Evolutionary conservation across 1,140 invertebrate species (phyloP).

Genomic region (Neodiprion pinetum): DNA sequence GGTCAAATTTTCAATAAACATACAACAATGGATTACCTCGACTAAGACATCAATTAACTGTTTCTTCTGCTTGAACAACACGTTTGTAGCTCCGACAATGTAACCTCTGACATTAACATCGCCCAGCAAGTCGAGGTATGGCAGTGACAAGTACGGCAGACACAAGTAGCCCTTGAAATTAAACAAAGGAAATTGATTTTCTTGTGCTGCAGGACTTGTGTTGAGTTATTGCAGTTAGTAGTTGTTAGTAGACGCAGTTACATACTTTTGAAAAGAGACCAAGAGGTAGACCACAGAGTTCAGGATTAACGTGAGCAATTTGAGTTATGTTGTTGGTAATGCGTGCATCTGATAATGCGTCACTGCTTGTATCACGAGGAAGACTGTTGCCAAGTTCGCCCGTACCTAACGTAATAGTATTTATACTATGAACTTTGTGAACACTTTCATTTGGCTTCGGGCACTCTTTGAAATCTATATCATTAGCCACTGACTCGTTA

Average conservation of each 20-base stretch:
- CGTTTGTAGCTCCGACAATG: conserved; percentile 96
- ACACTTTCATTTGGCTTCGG: conserved; percentile 44
- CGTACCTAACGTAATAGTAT: conserved; percentile 50
- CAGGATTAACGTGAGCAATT: conserved; percentile 70
- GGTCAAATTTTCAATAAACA: not conserved
- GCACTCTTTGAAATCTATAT: conserved; percentile 37
- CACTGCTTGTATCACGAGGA: conserved; percentile 68
- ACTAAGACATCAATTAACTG: conserved; percentile 92
- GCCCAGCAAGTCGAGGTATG: conserved; percentile 91
- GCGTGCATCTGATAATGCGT: conserved; percentile 66
- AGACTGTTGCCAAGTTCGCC: conserved; percentile 61
- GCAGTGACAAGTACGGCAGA: conserved; percentile 94
- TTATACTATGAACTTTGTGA: conserved; percentile 54
- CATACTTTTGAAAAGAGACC: conserved; percentile 84
- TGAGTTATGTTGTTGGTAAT: conserved; percentile 61
- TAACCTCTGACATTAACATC: conserved; percentile 91
- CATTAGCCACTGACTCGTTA: conserved; percentile 33
- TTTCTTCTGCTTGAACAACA: conserved; percentile 94
- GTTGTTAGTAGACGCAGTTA: not conserved
- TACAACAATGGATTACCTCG: conserved; percentile 68
- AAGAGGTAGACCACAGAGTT: conserved; percentile 87
- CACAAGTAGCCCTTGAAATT: conserved; percentile 83
- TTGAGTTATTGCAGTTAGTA: not conserved
- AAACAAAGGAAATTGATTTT: conserved; percentile 21
- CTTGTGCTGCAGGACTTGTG: not conserved